phyloP scores from a whole-genome alignment of 1,140 invertebrate species.

The Ceratoteleas bidentatus region DNA sequence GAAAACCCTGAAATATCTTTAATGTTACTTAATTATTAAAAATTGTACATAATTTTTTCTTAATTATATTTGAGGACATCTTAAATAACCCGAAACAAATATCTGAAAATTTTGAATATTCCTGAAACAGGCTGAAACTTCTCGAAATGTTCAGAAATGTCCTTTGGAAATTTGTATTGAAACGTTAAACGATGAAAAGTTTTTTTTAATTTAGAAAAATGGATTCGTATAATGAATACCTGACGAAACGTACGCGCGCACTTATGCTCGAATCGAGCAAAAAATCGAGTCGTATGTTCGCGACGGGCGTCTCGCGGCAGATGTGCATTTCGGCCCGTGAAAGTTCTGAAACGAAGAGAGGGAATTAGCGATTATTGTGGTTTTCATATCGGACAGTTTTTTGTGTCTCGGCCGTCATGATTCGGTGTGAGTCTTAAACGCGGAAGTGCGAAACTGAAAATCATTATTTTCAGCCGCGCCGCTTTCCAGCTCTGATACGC shows the following conservation, averaged over 20 bases:
- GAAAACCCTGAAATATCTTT: too few species aligned
- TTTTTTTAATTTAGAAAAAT: too few species aligned
- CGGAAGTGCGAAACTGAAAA: slow-evolving; percentile 53
- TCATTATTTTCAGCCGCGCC: slow-evolving; percentile 31
- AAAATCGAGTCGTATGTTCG: slow-evolving; percentile 8
- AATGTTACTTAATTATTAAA: too few species aligned
- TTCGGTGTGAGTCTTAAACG: slow-evolving; percentile 39
- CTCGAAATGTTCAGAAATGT: too few species aligned
- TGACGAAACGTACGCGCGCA: background rate
- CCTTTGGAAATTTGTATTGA: too few species aligned
- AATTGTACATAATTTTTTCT: too few species aligned
- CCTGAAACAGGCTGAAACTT: too few species aligned
- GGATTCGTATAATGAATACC: background rate
- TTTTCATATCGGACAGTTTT: slow-evolving; percentile 60
- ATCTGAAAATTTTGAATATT: too few species aligned
- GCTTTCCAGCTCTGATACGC: slow-evolving; percentile 38
- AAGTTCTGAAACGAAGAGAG: slow-evolving; percentile 55
- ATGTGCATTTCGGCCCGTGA: slow-evolving; percentile 55
- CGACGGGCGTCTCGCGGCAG: slow-evolving; percentile 23
- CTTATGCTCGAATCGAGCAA: background rate
- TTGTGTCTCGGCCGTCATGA: slow-evolving; percentile 55
- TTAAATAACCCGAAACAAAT: too few species aligned
- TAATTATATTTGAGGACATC: too few species aligned
- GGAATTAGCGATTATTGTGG: slow-evolving; percentile 65
- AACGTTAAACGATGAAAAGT: too few species aligned